These are phyloP conservation scores for Chaetoderma sp. DNA, from an alignment of 2,888 invertebrate genomes.

Conservation along the genomic window DNA sequence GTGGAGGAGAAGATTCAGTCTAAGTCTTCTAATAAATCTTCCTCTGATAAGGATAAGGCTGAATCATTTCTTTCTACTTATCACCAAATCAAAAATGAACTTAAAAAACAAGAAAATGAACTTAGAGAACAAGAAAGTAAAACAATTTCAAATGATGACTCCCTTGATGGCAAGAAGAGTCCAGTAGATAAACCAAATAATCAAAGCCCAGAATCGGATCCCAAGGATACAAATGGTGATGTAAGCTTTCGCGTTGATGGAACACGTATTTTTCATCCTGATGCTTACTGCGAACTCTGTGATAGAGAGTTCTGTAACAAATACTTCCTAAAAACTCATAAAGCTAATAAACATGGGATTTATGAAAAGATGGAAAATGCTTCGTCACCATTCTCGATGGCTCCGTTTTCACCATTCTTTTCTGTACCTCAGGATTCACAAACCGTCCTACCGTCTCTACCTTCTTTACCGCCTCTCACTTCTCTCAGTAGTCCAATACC, in stretches of 20 bases:
- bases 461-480: conserved; percentile 32
- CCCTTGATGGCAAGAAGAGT: conserved; percentile 10
- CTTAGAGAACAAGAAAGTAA: conserved; percentile 27
- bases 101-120: conserved; percentile 29
- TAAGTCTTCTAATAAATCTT: too few species aligned
- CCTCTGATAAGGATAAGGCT: conserved; percentile 38
- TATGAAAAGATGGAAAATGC: conserved; percentile 64
- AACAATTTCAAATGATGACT: conserved; percentile 23
- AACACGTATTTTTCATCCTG: conserved; percentile 87
- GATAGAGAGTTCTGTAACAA: conserved; percentile 99
- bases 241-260: conserved; percentile 22
- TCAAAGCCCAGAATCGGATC: conserved; percentile 14
- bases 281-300: conserved; percentile 97
- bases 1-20: conserved; percentile 22
- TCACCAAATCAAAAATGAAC: conserved; percentile 38
- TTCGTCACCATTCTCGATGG: conserved; percentile 49
- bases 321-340: conserved; percentile 97
- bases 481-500: neutral
- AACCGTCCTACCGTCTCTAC: conserved; percentile 41
- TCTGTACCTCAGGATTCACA: conserved; percentile 50
- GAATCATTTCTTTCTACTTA: too few species aligned
- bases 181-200: neutral
- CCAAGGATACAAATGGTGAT: conserved; percentile 27
- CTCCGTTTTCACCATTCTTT: conserved; percentile 43
- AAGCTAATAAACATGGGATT: conserved; percentile 97